Percentiles rank a stretch among this genome's conserved stretches.
Evolutionary conservation across 2,113 vertebrate genomes (phyloP).

Genomic region (Takifugu bimaculatus): DNA sequence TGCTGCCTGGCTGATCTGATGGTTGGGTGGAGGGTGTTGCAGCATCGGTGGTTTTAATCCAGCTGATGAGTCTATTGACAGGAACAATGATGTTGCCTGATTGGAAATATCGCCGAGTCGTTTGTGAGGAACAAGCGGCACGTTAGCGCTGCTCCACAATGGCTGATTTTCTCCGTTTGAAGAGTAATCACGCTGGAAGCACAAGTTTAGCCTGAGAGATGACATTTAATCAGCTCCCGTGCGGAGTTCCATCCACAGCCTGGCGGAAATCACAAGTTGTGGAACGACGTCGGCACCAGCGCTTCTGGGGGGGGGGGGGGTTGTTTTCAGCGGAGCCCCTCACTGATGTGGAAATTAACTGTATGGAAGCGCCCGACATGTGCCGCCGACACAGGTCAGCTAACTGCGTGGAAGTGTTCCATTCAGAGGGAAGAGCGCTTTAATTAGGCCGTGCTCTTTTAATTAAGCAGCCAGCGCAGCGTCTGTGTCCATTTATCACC

Average conservation of each 20-base stretch:
- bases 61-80: too few relatives aligned
- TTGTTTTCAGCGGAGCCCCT: neutral
- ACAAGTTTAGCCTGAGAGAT: neutral
- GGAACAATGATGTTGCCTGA: too few relatives aligned
- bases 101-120: too few relatives aligned
- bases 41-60: too few relatives aligned
- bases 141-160: neutral
- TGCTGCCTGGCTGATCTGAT: too few relatives aligned
- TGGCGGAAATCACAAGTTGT: slow-evolving; percentile 37
- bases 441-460: slow-evolving; percentile 67
- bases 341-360: slow-evolving; percentile 43
- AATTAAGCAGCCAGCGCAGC: slow-evolving; percentile 65
- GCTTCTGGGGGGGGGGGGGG: too few relatives aligned
- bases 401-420: slow-evolving; percentile 13
- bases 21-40: too few relatives aligned
- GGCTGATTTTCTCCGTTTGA: neutral
- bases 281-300: slow-evolving; percentile 11
- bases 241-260: slow-evolving; percentile 18
- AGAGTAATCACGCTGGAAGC: neutral
- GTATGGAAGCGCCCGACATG: slow-evolving; percentile 10
- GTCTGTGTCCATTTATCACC: slow-evolving; percentile 61
- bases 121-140: too few relatives aligned
- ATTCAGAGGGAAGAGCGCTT: slow-evolving; percentile 56
- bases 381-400: slow-evolving; percentile 47
- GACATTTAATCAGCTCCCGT: slow-evolving; percentile 27